phyloP scores from a whole-genome alignment of 2,797 vertebrate species.

The Anguilla obscura region DNA sequence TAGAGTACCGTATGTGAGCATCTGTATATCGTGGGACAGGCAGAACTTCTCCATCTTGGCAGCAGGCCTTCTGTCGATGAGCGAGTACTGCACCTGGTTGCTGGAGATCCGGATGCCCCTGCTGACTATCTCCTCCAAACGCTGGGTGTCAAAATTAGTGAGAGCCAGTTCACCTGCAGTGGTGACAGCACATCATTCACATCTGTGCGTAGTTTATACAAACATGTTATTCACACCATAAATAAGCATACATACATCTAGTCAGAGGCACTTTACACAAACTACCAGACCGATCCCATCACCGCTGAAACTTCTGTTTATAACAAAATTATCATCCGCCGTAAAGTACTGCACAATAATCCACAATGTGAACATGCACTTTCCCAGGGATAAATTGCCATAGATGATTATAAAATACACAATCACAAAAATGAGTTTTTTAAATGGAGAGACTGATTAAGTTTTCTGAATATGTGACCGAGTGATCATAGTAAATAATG shows the following conservation, averaged over 20 bases:
- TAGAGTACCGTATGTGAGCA: constrained; percentile 54
- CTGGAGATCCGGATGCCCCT: constrained; percentile 61
- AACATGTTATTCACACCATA: not conserved
- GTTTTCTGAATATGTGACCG: not conserved
- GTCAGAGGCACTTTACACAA: not conserved
- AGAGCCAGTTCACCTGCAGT: constrained; percentile 56
- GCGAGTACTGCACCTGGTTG: constrained; percentile 64
- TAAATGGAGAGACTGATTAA: not conserved
- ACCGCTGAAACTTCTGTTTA: not conserved
- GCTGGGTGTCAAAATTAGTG: constrained; percentile 61
- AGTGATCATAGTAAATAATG: not conserved
- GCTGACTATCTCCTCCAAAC: constrained; percentile 57
- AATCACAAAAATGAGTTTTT: not conserved
- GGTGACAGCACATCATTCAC: not conserved
- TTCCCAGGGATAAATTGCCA: not conserved
- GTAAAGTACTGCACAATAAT: not conserved
- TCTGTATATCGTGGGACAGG: constrained; percentile 55
- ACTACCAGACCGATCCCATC: not conserved
- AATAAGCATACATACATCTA: not conserved
- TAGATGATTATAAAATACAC: not conserved
- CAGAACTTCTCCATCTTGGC: constrained; percentile 60
- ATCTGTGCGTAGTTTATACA: not conserved
- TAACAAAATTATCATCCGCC: not conserved
- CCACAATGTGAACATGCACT: not conserved
- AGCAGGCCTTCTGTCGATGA: constrained; percentile 59